Conservation (phyloP, 2,888 invertebrate species). For the Eurytoma californica region DNA sequence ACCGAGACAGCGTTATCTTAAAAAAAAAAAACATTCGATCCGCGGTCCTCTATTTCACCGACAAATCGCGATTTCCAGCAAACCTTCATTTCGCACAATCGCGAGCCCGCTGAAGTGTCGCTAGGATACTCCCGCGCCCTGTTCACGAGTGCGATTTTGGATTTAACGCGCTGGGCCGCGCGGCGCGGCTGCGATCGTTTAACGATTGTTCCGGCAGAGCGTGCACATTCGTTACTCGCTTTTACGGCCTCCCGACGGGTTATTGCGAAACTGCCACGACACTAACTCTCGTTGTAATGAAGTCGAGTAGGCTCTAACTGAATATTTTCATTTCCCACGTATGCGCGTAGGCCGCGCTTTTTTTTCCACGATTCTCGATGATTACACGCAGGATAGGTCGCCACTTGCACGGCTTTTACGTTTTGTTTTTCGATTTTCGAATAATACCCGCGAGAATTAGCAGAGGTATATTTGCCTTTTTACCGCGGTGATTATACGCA, state of each 20-base stretch:
- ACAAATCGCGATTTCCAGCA: background rate
- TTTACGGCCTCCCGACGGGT: background rate
- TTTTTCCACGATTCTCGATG: no score
- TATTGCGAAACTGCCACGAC: no score
- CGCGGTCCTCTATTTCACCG: no score
- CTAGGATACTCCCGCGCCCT: background rate
- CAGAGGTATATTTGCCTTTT: no score
- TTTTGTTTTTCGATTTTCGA: no score
- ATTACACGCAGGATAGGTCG: no score
- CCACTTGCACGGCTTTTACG: no score
- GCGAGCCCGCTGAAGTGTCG: no score
- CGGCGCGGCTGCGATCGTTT: background rate
- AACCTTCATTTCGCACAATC: background rate
- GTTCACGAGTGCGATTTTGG: background rate
- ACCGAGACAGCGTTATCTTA: no score
- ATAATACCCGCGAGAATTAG: background rate
- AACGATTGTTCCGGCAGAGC: constrained; percentile 16
- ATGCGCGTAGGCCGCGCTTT: background rate
- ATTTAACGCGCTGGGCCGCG: background rate
- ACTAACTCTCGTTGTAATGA: background rate
- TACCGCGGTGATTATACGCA: no score
- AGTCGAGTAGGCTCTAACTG: constrained; percentile 11
- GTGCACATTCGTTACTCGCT: constrained; percentile 6
- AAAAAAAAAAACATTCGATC: no score
- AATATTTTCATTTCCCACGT: constrained; percentile 4